Percentiles rank a stretch among this genome's conserved stretches.
Conservation (phyloP, 2,113 vertebrate genomes). For the Loxodonta africana region DNA sequence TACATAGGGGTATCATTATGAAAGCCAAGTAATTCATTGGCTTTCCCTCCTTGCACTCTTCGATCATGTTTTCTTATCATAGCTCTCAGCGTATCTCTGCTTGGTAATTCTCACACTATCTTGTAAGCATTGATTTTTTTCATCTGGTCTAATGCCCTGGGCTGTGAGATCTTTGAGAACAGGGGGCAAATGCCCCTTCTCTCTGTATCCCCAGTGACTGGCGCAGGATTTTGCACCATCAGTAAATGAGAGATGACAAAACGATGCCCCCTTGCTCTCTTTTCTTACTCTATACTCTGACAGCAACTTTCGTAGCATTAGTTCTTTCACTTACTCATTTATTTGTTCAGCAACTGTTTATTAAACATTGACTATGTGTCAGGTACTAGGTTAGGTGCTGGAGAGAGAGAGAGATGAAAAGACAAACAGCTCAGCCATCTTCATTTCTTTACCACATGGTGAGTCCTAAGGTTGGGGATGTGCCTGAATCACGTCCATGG, state of each 20-base stretch:
- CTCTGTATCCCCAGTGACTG: not conserved
- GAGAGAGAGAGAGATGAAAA: not conserved
- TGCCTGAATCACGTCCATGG: not conserved
- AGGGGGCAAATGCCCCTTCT: not conserved
- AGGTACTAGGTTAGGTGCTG: not conserved
- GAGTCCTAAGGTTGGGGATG: not conserved
- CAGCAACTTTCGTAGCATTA: not conserved
- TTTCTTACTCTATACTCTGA: not conserved
- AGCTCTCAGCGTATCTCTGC: not conserved
- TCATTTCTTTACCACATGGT: not conserved
- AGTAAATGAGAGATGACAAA: conserved; percentile 23
- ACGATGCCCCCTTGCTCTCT: not conserved
- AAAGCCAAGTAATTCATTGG: conserved; percentile 13
- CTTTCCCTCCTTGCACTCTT: not conserved
- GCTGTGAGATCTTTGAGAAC: conserved; percentile 13
- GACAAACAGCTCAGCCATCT: not conserved
- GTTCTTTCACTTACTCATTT: not conserved
- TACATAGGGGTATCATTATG: conserved; percentile 16
- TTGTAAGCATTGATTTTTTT: conserved; percentile 63
- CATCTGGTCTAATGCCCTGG: conserved; percentile 33
- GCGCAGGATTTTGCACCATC: not conserved
- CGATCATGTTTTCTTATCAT: not conserved
- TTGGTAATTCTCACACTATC: conserved; percentile 1
- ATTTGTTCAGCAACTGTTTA: conserved; percentile 5
- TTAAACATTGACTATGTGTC: not conserved